These are phyloP conservation scores for Zygaena filipendulae DNA, from an alignment of 2,888 invertebrate species.

Conservation along the genomic window DNA sequence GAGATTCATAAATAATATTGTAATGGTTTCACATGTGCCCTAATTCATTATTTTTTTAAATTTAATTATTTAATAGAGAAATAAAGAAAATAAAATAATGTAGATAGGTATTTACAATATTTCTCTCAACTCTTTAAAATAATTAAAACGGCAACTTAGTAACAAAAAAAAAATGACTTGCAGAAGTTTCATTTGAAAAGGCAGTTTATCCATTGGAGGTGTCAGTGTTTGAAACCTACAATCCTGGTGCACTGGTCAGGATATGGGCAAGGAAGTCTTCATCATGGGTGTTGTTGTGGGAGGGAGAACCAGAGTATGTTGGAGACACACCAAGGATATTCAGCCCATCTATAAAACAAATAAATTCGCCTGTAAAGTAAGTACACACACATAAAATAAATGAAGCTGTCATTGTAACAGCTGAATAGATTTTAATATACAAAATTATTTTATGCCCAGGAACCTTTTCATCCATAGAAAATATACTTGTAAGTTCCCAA, in stretches of 20 bases:
- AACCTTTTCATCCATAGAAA: no score
- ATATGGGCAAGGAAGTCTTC: conserved; percentile 75
- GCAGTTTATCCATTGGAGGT: conserved; percentile 76
- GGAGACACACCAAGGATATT: conserved; percentile 77
- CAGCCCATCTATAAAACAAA: conserved; percentile 74
- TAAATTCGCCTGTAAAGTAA: conserved; percentile 50
- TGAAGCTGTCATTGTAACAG: not conserved
- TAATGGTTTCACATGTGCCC: not conserved
- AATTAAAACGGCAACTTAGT: no score
- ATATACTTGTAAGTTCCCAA: no score
- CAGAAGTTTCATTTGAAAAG: conserved; percentile 74
- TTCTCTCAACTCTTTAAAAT: no score
- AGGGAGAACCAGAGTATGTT: conserved; percentile 72
- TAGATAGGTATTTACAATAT: no score
- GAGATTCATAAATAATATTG: no score
- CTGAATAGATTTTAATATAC: no score
- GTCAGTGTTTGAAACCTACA: conserved; percentile 85
- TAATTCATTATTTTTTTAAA: conserved; percentile 4
- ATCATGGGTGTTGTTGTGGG: conserved; percentile 82
- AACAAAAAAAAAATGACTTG: no score
- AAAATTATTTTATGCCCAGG: no score
- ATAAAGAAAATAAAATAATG: no score
- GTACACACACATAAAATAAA: conserved; percentile 19
- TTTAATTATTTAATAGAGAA: no score
- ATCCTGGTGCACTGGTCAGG: conserved; percentile 84